These are phyloP conservation scores for Mimachlamys varia DNA, from an alignment of 2,888 invertebrate genomes.

Conservation along the genomic window DNA sequence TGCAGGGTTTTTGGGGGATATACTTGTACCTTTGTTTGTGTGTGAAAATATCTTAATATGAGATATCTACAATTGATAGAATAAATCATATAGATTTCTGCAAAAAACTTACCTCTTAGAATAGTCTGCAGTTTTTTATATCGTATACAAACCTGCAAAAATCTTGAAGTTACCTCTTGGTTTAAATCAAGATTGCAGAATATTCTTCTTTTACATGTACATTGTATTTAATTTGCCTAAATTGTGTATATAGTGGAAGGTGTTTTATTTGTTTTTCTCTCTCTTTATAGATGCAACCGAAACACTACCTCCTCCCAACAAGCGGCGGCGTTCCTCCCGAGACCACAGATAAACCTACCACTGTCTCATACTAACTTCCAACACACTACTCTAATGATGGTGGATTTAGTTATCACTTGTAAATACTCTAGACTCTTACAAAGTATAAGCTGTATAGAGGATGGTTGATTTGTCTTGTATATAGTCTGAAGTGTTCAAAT, in stretches of 20 bases:
- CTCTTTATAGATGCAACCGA: conserved; percentile 56
- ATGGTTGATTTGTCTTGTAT: background rate
- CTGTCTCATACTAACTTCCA: conserved; percentile 31
- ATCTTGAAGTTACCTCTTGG: too few species aligned
- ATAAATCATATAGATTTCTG: too few species aligned
- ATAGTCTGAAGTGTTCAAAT: conserved; percentile 34
- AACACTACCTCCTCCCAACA: conserved; percentile 53
- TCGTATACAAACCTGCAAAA: too few species aligned
- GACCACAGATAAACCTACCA: conserved; percentile 51
- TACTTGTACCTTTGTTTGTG: too few species aligned
- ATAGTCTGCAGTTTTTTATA: too few species aligned
- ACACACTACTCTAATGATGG: background rate
- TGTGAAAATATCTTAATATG: too few species aligned
- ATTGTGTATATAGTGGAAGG: background rate
- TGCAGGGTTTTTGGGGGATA: too few species aligned
- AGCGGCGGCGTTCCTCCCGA: conserved; percentile 55
- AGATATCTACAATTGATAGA: too few species aligned
- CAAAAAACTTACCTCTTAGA: too few species aligned
- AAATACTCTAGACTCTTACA: conserved; percentile 19
- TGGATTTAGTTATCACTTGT: conserved; percentile 20
- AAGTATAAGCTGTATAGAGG: background rate
- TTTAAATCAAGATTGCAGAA: too few species aligned
- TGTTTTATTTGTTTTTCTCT: background rate
- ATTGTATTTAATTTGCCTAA: too few species aligned
- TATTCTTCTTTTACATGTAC: too few species aligned